phyloP scores from a whole-genome alignment of 1,140 invertebrate species.

The Lanistes nyassanus region DNA sequence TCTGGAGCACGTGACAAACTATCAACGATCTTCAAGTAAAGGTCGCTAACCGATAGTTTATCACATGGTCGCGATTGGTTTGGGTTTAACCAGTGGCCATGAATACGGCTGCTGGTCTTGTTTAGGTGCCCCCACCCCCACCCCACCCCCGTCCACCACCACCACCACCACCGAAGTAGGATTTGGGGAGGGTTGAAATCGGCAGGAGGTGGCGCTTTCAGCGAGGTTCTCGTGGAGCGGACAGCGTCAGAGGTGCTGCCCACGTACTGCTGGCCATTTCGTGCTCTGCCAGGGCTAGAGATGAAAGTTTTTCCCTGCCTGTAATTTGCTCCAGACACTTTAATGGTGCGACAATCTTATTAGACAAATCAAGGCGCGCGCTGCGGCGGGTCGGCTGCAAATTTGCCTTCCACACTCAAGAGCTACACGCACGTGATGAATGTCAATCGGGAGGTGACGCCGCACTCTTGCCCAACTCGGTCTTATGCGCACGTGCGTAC shows the following conservation, averaged over 20 bases:
- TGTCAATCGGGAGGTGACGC: conserved; percentile 3
- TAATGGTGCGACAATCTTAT: conserved; percentile 6
- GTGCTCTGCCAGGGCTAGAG: neutral
- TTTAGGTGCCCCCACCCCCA: neutral
- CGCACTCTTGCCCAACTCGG: neutral
- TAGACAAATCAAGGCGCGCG: neutral
- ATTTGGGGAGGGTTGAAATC: no score
- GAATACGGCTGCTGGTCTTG: no score
- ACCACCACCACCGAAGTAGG: no score
- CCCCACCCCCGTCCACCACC: neutral
- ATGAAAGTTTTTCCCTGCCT: conserved; percentile 1
- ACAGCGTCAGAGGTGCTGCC: neutral
- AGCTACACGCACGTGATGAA: neutral
- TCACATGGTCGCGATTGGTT: no score
- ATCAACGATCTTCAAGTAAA: no score
- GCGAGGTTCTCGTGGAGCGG: neutral
- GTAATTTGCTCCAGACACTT: conserved; percentile 6
- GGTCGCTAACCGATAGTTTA: no score
- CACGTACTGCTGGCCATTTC: neutral
- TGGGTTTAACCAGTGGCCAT: no score
- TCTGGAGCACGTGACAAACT: no score
- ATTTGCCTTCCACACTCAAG: neutral
- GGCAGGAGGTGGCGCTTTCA: neutral
- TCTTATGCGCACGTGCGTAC: neutral
- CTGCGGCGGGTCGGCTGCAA: neutral